Conservation (phyloP, 2,888 invertebrate species). For the Encarsia formosa region DNA sequence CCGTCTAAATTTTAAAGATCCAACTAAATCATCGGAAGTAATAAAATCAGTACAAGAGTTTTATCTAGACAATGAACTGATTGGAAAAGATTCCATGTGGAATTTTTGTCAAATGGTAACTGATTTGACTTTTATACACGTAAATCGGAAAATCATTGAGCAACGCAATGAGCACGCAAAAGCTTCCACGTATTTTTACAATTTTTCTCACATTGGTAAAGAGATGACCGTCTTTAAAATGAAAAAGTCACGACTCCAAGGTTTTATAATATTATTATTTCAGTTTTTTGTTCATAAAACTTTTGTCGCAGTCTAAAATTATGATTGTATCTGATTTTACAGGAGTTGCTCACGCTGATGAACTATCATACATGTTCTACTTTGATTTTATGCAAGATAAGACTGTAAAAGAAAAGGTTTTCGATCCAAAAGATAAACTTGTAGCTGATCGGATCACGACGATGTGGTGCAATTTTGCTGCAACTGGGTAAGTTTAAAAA, state of each 20-base stretch:
- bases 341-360: too few relatives aligned
- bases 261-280: too few relatives aligned
- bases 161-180: conserved; percentile 5
- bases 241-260: conserved; percentile 9
- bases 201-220: conserved; percentile 52
- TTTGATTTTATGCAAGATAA: conserved; percentile 31
- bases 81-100: conserved; percentile 30
- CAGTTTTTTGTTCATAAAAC: too few relatives aligned
- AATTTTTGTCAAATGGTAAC: conserved; percentile 2
- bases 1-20: conserved; percentile 40
- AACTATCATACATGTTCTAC: conserved; percentile 58
- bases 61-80: conserved; percentile 52
- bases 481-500: conserved; percentile 34
- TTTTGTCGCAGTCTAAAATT: too few relatives aligned
- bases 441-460: conserved; percentile 32
- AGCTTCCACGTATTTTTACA: conserved; percentile 56
- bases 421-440: conserved; percentile 31
- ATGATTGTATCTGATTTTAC: conserved; percentile 48
- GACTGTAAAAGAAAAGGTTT: conserved; percentile 6
- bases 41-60: conserved; percentile 49
- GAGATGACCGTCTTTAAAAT: conserved; percentile 4
- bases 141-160: conserved; percentile 43
- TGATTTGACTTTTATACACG: conserved; percentile 54
- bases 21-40: conserved; percentile 35
- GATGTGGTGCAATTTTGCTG: conserved; percentile 42